A percentile compares a stretch with the other conserved stretches of the same genome.
Conservation (phyloP, 2,888 invertebrate genomes). For the Diarsia mendica region DNA sequence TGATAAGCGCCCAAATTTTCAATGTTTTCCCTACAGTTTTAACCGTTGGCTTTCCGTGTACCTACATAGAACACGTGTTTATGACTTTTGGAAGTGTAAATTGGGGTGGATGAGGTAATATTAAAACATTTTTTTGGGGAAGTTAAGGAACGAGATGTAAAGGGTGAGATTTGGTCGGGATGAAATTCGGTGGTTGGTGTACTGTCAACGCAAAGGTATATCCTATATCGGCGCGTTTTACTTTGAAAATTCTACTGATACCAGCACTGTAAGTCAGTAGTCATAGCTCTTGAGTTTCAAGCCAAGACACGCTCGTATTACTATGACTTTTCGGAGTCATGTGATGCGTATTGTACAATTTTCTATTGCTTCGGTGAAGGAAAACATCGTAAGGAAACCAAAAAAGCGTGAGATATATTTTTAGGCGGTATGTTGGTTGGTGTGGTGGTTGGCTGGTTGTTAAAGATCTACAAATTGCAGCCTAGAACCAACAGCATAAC, state of each 20-base stretch:
- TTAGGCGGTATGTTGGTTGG: no score
- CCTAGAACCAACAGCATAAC: no score
- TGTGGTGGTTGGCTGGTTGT: no score
- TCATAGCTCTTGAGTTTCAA: background rate
- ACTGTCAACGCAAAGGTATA: background rate
- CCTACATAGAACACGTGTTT: slow-evolving; percentile 73
- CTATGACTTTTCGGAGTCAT: background rate
- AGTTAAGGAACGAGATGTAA: background rate
- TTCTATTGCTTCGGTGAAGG: background rate
- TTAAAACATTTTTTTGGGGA: background rate
- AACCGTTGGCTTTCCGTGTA: slow-evolving; percentile 66
- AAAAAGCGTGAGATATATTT: background rate
- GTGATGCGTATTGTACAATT: background rate
- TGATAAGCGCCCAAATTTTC: slow-evolving; percentile 89
- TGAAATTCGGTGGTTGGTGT: background rate
- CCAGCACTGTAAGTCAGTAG: background rate
- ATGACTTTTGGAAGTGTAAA: slow-evolving; percentile 49
- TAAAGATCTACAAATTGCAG: no score
- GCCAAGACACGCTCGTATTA: background rate
- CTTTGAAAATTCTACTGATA: background rate
- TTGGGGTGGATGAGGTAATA: slow-evolving; percentile 64
- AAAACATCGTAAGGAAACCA: background rate
- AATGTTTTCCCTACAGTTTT: slow-evolving; percentile 86
- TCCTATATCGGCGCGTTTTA: background rate
- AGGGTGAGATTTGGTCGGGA: background rate